Percentiles rank a stretch among this genome's conserved stretches.
These are phyloP conservation scores for Melieria picta DNA, from an alignment of 2,888 invertebrate species.

Conservation along the genomic window DNA sequence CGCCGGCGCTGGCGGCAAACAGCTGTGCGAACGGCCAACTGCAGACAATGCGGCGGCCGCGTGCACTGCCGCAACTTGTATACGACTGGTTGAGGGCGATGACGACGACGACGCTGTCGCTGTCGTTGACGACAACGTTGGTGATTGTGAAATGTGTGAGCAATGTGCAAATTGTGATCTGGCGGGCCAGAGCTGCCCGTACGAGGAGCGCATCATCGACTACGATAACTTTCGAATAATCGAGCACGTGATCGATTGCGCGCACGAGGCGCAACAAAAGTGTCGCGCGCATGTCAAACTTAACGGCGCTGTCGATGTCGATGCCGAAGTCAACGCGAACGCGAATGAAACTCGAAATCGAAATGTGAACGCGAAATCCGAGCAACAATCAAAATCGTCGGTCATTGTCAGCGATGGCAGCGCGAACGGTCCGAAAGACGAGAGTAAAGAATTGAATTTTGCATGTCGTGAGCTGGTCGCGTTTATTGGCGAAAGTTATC, in stretches of 20 bases:
- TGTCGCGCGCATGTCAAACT: not conserved
- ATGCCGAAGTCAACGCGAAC: not conserved
- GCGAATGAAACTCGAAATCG: conserved; percentile 37
- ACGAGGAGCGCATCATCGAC: conserved; percentile 53
- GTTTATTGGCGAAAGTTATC: conserved; percentile 58
- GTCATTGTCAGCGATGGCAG: not conserved
- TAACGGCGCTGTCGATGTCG: not conserved
- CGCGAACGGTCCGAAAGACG: not conserved
- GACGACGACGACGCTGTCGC: not conserved
- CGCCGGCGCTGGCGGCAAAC: not conserved
- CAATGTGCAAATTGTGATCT: conserved; percentile 30
- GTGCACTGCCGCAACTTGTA: too few species aligned
- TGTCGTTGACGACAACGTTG: too few species aligned
- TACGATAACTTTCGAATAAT: conserved; percentile 59
- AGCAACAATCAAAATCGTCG: not conserved
- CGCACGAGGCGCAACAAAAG: conserved; percentile 10
- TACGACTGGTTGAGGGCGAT: not conserved
- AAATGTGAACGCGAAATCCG: conserved; percentile 15
- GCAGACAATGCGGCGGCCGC: not conserved
- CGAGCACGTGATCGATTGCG: conserved; percentile 59
- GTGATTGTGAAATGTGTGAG: not conserved
- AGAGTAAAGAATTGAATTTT: conserved; percentile 42
- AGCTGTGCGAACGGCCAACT: not conserved
- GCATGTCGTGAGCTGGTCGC: conserved; percentile 56
- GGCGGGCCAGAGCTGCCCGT: conserved; percentile 38